These are phyloP conservation scores for Austrofundulus limnaeus DNA, from an alignment of 2,113 vertebrate genomes.

Conservation along the genomic window DNA sequence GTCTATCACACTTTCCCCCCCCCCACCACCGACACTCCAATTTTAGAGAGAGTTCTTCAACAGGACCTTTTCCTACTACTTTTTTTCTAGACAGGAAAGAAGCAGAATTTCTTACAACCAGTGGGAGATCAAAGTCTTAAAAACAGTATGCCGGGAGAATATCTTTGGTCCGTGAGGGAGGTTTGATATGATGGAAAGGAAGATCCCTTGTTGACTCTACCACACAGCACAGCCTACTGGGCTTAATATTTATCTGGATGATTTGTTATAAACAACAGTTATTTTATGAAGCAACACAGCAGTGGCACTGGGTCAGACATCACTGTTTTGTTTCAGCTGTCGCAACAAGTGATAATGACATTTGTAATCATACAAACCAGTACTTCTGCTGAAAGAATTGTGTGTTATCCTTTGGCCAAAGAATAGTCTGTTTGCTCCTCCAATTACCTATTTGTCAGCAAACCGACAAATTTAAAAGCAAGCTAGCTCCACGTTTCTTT, in stretches of 20 bases:
- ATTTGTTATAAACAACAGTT: constrained; percentile 29
- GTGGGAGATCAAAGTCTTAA: constrained; percentile 37
- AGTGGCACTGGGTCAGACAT: not conserved
- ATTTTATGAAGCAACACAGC: not conserved
- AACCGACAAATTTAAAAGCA: not conserved
- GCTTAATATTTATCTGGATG: constrained; percentile 18
- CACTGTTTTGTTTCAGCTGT: not conserved
- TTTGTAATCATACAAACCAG: constrained; percentile 20
- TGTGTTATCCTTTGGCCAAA: not conserved
- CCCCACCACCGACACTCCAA: not conserved
- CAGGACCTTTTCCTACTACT: not conserved
- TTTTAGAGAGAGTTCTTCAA: not conserved
- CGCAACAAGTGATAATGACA: not conserved
- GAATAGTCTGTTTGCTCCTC: no score
- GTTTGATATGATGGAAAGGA: constrained; percentile 50
- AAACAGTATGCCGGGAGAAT: constrained; percentile 27
- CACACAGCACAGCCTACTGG: constrained; percentile 13
- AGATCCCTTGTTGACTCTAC: constrained; percentile 34
- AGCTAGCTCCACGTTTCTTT: not conserved
- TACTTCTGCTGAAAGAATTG: not conserved
- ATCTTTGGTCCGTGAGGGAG: constrained; percentile 27
- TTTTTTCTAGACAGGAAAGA: constrained; percentile 1
- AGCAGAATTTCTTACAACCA: constrained; percentile 21
- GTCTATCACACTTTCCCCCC: not conserved
- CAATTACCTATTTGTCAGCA: no score